Base-by-base conservation (phyloP, 2,797 vertebrate species). In the Aulostomus chinensis region DNA sequence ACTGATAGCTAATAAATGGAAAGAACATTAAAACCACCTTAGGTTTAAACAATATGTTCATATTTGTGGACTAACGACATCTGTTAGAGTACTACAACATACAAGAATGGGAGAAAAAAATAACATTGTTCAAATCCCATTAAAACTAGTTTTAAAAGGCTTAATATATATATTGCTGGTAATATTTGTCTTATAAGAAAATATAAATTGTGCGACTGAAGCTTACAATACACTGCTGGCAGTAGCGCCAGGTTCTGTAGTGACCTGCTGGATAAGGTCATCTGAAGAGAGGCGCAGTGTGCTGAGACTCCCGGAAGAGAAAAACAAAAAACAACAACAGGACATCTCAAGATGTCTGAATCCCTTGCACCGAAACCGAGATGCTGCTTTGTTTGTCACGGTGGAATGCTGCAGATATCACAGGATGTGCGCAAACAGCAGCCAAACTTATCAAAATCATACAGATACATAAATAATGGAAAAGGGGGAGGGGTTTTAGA, bases 181-280 rank as follows among this genome's bases (percentile, higher is more conserved):
- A 94, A 94, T 86, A 80, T 75, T 83, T 82, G 81, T 88, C 68
- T 84, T 88, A 95, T 96, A 96, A 94, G 96, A 98, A 98, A 98
- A 98, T 97, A 97, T 89, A 92, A 95, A 96, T 95, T 96, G 96
- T 98, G 95, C 94, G 93, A 95, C 90, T 93, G 91, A 94, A 94
- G 94, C 95, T 87, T 96, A 96, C 93, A 93, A 93, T 93, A 91
- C 93, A 93, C 92, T 87, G 90, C 93, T 93, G 92, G 88, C 90
- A 92, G 82, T 94, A 93, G 90, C 88, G 86, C 91, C 88, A 87
- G 78, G 53, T 52, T 80, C 73, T 62, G 60, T 72, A 66, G 58
- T 58, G 80, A 85, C 83, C 78, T 61, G 79, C 73, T 75, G 63
- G 71, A 76, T 46, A 58, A 46, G 54, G 59, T 82, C 80, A 67